Percentiles rank a stretch among this genome's conserved stretches.
Evolutionary conservation across 2,113 vertebrate genomes (phyloP).

Genomic region (Salvator merianae): DNA sequence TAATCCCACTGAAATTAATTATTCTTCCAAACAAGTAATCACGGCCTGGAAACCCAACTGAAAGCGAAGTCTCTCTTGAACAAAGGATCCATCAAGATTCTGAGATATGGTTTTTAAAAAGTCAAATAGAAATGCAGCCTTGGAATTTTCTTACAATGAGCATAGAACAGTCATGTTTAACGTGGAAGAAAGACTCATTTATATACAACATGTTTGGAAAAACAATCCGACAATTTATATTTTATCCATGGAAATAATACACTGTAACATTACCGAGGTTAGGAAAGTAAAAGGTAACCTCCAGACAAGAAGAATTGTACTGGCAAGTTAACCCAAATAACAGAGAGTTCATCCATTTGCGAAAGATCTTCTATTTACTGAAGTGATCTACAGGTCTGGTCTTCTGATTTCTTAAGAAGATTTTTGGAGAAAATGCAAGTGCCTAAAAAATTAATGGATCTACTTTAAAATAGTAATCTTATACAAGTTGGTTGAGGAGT

Average conservation of each 20-base stretch:
- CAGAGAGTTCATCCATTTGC: background rate
- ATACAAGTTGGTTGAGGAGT: background rate
- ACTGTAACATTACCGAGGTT: constrained; percentile 1
- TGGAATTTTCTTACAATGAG: background rate
- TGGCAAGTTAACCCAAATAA: background rate
- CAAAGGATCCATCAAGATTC: background rate
- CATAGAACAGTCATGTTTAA: constrained; percentile 2
- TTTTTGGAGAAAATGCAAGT: background rate
- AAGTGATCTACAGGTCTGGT: background rate
- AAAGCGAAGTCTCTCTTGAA: background rate
- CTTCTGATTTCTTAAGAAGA: too few relatives aligned
- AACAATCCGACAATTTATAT: background rate
- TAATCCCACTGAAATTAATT: background rate
- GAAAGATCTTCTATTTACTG: background rate
- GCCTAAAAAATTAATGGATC: background rate
- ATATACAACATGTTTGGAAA: background rate
- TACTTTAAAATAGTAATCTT: background rate
- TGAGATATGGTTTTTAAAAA: constrained; percentile 9
- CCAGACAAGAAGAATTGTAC: background rate
- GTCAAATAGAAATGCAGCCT: background rate
- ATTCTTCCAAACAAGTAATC: background rate
- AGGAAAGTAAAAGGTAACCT: background rate
- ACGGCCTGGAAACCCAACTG: background rate
- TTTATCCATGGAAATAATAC: background rate
- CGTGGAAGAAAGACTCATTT: background rate